phyloP scores from a whole-genome alignment of 2,113 vertebrate species.

The Brachyistius frenatus region DNA sequence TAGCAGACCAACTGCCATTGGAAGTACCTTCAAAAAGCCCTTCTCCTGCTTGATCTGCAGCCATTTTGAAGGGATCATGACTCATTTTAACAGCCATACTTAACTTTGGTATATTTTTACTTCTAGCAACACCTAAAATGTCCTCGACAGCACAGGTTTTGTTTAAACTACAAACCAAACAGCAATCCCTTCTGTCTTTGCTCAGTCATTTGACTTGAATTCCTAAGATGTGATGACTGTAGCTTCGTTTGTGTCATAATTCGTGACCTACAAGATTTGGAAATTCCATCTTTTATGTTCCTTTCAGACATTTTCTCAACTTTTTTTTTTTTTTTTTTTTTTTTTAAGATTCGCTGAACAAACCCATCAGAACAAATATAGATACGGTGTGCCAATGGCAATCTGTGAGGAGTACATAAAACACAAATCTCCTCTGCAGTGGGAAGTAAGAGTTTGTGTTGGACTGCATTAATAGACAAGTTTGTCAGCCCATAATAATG shows the following conservation, averaged over 20 bases:
- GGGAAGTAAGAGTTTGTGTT: no score
- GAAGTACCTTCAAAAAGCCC: conserved; percentile 1
- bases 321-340: neutral
- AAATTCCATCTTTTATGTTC: neutral
- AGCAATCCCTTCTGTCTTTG: no score
- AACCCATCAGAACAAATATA: neutral
- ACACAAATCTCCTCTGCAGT: no score
- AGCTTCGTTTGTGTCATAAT: no score
- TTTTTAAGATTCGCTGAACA: neutral
- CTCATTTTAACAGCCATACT: neutral
- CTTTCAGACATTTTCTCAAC: neutral
- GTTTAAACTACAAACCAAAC: no score
- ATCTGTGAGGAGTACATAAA: neutral
- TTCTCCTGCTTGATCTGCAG: conserved; percentile 1
- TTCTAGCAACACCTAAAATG: neutral
- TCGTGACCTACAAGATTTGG: no score
- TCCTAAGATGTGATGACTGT: no score
- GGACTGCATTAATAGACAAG: no score
- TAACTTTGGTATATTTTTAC: neutral
- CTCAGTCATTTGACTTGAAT: no score
- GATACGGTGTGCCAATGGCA: neutral
- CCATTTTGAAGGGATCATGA: neutral
- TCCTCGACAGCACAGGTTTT: no score
- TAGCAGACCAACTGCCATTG: conserved; percentile 15
- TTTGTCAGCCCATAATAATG: no score